phyloP scores from a whole-genome alignment of 2,797 vertebrate genomes.

The Echeneis naucrates region DNA sequence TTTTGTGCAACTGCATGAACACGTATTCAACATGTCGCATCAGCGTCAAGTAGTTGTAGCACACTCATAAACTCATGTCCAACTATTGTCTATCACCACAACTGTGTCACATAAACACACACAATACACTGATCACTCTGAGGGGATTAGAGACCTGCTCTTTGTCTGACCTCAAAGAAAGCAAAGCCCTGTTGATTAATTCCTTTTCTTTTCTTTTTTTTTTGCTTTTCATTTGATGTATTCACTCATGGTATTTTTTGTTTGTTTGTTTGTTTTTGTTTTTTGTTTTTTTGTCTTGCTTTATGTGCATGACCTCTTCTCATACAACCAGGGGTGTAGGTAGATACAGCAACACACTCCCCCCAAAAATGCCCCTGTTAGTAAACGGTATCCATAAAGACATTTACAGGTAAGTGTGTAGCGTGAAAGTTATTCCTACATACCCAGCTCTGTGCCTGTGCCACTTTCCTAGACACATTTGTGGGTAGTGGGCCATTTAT shows the following conservation, averaged over 20 bases:
- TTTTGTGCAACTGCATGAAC: slow-evolving; percentile 46
- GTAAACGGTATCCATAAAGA: slow-evolving; percentile 92
- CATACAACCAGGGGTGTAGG: slow-evolving; percentile 85
- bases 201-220: slow-evolving; percentile 35
- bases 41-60: slow-evolving; percentile 7
- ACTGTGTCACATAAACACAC: slow-evolving; percentile 14
- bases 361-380: slow-evolving; percentile 95
- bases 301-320: slow-evolving; percentile 62
- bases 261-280: slow-evolving; percentile 55
- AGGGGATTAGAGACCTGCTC: slow-evolving; percentile 42
- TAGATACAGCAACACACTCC: slow-evolving; percentile 92
- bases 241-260: slow-evolving; percentile 65
- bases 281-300: slow-evolving; percentile 59
- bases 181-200: slow-evolving; percentile 57
- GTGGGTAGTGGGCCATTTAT: slow-evolving; percentile 52
- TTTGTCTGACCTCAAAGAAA: slow-evolving; percentile 53
- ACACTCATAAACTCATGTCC: slow-evolving; percentile 26
- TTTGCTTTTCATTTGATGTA: slow-evolving; percentile 53
- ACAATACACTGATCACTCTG: slow-evolving; percentile 30
- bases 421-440: slow-evolving; percentile 21
- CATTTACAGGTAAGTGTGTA: slow-evolving; percentile 91
- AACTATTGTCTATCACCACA: slow-evolving; percentile 8
- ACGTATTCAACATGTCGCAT: slow-evolving; percentile 22
- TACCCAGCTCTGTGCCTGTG: slow-evolving; percentile 32
- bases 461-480: slow-evolving; percentile 53